Base-by-base conservation (phyloP, 2,888 invertebrate species). In the Noctua comes region DNA sequence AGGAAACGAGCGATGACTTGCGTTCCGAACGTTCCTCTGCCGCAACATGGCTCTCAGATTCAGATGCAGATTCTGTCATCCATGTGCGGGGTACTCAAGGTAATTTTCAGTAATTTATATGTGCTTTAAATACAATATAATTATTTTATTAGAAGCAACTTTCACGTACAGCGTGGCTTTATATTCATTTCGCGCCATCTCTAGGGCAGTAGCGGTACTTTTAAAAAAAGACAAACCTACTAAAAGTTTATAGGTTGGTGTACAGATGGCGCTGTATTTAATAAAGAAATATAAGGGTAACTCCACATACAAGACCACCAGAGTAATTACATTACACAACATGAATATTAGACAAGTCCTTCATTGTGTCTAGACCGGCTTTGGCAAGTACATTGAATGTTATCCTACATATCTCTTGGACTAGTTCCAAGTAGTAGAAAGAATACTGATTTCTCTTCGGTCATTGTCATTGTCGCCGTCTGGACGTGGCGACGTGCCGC, bases 1-100 rank as follows among this genome's bases (percentile, higher is more conserved):
- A 99, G 95, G 99, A 99, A 95, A 98, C 98, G 31, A 98, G 98
- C 88, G 98, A 99, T 95, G 98, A 99, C 92, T 96, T 98, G 88
- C 97, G 98, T 84, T 98, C 98, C 82, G 98, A 98, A 92, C 97
- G 98, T 81, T 98, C 98, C 82, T 97, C 97, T 65, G 97, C 97
- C 74, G 97, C 97, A 89, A 97, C 97, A 89, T 97, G 97, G 97
- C 95, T 97, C 75, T 97, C 97, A 66, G 98, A 98, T 95, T 98
- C 98, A 65, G 98, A 98, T 92, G 98, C 98, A 75, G 98, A 98
- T 88, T 98, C 98, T 84, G 98, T 98, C 80, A 98, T 98, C 87
- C 97, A 98, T 91, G 97, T 98, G 85, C 97, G 97, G 88, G 95
- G 97, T 79, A 91, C 91, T 77, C 94, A 92, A 90, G 96, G 96